These are phyloP conservation scores for Meloe dianella DNA, from an alignment of 2,888 invertebrate genomes.

Conservation along the genomic window DNA sequence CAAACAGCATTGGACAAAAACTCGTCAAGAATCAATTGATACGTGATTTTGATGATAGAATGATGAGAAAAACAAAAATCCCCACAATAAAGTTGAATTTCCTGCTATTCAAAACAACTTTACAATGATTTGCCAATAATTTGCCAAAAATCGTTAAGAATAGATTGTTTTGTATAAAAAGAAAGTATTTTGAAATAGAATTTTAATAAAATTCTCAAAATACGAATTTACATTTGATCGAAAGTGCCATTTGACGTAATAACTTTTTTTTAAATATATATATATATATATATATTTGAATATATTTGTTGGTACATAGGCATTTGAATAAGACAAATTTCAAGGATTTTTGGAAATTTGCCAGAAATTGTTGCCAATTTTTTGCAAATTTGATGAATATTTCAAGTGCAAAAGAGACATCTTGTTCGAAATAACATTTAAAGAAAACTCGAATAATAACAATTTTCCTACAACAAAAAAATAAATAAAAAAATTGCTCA, in stretches of 20 bases:
- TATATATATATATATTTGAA: no score
- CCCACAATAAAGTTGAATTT: background rate
- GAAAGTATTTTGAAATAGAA: background rate
- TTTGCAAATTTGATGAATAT: background rate
- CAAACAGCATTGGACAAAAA: background rate
- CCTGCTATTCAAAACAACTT: background rate
- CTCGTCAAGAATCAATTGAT: background rate
- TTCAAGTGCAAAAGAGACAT: background rate
- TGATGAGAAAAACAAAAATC: background rate
- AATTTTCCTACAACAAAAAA: background rate
- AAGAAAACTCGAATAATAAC: background rate
- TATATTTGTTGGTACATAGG: background rate
- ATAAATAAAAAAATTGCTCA: background rate
- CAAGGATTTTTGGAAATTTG: slow-evolving; percentile 1
- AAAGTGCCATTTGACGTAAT: slow-evolving; percentile 6
- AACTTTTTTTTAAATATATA: background rate
- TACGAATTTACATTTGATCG: background rate
- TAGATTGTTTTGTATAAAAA: background rate
- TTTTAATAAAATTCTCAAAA: background rate
- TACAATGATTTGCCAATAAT: no score
- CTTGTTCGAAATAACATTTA: background rate
- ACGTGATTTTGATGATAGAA: background rate
- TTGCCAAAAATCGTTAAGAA: no score
- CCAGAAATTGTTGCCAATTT: background rate
- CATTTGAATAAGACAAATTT: background rate